phyloP scores from a whole-genome alignment of 1,140 invertebrate genomes.

The Microplitis demolitor region DNA sequence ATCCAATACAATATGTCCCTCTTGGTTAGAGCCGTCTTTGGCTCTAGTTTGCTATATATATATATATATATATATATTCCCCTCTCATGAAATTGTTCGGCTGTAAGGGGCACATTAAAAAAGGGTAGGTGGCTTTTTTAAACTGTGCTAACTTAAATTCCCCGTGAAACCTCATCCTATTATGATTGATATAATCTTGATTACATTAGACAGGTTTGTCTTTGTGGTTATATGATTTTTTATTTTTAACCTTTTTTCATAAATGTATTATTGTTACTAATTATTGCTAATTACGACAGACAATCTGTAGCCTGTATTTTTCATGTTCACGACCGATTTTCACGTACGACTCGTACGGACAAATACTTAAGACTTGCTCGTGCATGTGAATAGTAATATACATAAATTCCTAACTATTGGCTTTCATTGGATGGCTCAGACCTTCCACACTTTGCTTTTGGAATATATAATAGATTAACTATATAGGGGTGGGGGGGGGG shows the following conservation, averaged over 20 bases:
- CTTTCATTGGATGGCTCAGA: too few relatives aligned
- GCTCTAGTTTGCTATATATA: not conserved
- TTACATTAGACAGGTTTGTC: slow-evolving; percentile 49
- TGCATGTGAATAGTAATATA: too few relatives aligned
- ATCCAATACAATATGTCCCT: slow-evolving; percentile 60
- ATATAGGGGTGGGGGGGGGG: too few relatives aligned
- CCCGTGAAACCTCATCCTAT: slow-evolving; percentile 59
- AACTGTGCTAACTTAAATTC: slow-evolving; percentile 54
- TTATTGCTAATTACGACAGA: not conserved
- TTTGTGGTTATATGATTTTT: slow-evolving; percentile 29
- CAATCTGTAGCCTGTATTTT: not conserved
- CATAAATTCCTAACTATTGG: too few relatives aligned
- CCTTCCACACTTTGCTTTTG: too few relatives aligned
- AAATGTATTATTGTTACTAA: not conserved
- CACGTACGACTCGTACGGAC: too few relatives aligned
- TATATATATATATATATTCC: slow-evolving; percentile 13
- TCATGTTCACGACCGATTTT: too few relatives aligned
- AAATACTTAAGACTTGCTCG: too few relatives aligned
- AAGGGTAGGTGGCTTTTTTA: slow-evolving; percentile 56
- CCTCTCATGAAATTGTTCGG: slow-evolving; percentile 10
- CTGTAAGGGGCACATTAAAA: slow-evolving; percentile 44
- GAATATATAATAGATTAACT: too few relatives aligned
- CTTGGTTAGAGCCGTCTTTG: slow-evolving; percentile 24
- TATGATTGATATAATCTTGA: slow-evolving; percentile 55
- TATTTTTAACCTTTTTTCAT: not conserved